Evolutionary conservation across 2,113 vertebrate species (phyloP).

Genomic region (Anarhynchus alexandrinus): DNA sequence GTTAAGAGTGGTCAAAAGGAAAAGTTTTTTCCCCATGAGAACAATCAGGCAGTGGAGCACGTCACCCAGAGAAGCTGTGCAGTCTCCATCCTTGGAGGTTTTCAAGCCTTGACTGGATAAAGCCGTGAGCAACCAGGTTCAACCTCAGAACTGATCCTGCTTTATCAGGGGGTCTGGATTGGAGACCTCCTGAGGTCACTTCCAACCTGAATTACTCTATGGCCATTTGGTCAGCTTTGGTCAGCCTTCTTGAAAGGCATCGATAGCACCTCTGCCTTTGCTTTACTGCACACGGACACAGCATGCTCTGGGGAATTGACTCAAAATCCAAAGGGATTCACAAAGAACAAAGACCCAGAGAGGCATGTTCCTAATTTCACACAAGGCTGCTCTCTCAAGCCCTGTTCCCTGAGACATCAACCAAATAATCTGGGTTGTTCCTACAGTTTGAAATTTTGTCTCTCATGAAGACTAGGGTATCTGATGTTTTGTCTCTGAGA

Average conservation of each 20-base stretch:
- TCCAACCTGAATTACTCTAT: not conserved
- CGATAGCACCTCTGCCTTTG: not conserved
- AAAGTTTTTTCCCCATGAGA: not conserved
- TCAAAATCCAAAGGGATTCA: not conserved
- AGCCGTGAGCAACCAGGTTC: not conserved
- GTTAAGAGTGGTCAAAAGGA: not conserved
- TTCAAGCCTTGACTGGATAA: not conserved
- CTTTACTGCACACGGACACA: not conserved
- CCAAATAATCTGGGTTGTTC: not conserved
- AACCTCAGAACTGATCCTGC: not conserved
- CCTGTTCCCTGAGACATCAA: not conserved
- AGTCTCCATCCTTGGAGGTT: not conserved
- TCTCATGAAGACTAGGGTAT: not conserved
- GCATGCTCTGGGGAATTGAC: not conserved
- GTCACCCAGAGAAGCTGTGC: not conserved
- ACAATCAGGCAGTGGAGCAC: not conserved
- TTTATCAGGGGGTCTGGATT: not conserved
- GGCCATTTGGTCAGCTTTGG: not conserved
- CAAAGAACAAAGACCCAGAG: not conserved
- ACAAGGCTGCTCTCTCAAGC: not conserved
- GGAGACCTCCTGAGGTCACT: not conserved
- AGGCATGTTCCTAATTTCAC: not conserved
- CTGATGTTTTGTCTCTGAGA: not conserved
- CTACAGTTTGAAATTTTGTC: not conserved
- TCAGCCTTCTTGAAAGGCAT: not conserved